phyloP scores from a whole-genome alignment of 2,113 vertebrate genomes.

The Periophthalmodon schlosseri region DNA sequence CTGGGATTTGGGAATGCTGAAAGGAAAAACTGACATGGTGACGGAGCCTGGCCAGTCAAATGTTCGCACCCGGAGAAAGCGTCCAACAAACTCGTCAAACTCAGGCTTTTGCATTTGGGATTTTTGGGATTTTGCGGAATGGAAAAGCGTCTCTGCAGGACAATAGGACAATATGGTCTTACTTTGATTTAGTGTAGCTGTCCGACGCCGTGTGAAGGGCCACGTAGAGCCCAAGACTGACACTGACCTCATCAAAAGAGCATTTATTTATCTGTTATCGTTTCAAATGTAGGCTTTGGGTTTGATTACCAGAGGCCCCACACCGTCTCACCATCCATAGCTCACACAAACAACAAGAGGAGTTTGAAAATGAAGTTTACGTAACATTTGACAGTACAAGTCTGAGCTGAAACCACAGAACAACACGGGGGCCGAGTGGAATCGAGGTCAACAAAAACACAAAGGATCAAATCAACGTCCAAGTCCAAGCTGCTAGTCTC shows the following conservation, averaged over 20 bases:
- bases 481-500: slow-evolving; percentile 70
- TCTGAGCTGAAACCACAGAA: slow-evolving; percentile 43
- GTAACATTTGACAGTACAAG: slow-evolving; percentile 69
- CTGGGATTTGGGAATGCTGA: slow-evolving; percentile 85
- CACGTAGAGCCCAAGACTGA: slow-evolving; percentile 74
- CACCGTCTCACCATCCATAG: slow-evolving; percentile 80
- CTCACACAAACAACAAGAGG: slow-evolving; percentile 79
- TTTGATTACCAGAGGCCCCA: slow-evolving; percentile 57
- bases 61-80: slow-evolving; percentile 85
- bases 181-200: slow-evolving; percentile 72
- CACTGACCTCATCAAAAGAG: slow-evolving; percentile 80
- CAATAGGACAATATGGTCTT: slow-evolving; percentile 65
- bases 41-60: slow-evolving; percentile 69
- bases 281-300: slow-evolving; percentile 67
- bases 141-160: slow-evolving; percentile 45
- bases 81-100: slow-evolving; percentile 86
- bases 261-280: slow-evolving; percentile 86
- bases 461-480: slow-evolving; percentile 38
- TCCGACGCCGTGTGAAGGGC: slow-evolving; percentile 65
- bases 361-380: slow-evolving; percentile 82
- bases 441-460: slow-evolving; percentile 35
- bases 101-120: slow-evolving; percentile 96
- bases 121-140: slow-evolving; percentile 78
- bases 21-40: slow-evolving; percentile 55
- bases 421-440: slow-evolving; percentile 39